Conservation (phyloP, 2,888 invertebrate species). For the Erannis defoliaria region DNA sequence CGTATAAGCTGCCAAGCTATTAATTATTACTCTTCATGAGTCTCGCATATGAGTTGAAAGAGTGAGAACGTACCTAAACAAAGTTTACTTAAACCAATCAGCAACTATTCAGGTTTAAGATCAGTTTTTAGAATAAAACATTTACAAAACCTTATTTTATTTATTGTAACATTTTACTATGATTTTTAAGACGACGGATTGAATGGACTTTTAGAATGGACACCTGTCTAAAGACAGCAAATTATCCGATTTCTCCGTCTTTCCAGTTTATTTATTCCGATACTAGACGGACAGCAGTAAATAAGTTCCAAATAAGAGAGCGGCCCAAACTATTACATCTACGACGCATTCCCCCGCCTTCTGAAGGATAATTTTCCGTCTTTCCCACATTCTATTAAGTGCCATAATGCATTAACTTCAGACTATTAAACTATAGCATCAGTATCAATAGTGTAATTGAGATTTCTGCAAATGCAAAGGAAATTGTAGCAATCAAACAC, state of each 20-base stretch:
- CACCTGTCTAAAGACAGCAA: background rate
- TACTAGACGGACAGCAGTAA: constrained; percentile 52
- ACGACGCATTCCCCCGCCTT: constrained; percentile 49
- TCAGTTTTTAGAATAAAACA: background rate
- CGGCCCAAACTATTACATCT: constrained; percentile 61
- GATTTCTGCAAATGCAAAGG: constrained; percentile 70
- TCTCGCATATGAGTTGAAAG: too few relatives aligned
- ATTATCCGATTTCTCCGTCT: background rate
- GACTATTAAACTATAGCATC: constrained; percentile 48
- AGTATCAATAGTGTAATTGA: constrained; percentile 63
- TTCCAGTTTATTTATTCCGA: background rate
- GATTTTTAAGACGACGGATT: background rate
- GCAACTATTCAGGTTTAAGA: too few relatives aligned
- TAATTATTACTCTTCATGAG: too few relatives aligned
- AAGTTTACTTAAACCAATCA: too few relatives aligned
- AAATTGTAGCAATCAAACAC: constrained; percentile 65
- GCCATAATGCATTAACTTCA: constrained; percentile 50
- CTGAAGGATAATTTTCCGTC: constrained; percentile 51
- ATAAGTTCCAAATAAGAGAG: constrained; percentile 63
- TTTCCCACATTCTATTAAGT: constrained; percentile 58
- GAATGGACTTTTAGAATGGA: background rate
- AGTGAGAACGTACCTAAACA: too few relatives aligned
- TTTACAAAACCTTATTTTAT: background rate
- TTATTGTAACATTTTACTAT: constrained; percentile 6
- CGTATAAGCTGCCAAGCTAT: too few relatives aligned